Percentiles rank a stretch among this genome's conserved stretches.
These are phyloP conservation scores for Malurus splendens DNA, from an alignment of 2,797 vertebrate species.

Conservation along the genomic window DNA sequence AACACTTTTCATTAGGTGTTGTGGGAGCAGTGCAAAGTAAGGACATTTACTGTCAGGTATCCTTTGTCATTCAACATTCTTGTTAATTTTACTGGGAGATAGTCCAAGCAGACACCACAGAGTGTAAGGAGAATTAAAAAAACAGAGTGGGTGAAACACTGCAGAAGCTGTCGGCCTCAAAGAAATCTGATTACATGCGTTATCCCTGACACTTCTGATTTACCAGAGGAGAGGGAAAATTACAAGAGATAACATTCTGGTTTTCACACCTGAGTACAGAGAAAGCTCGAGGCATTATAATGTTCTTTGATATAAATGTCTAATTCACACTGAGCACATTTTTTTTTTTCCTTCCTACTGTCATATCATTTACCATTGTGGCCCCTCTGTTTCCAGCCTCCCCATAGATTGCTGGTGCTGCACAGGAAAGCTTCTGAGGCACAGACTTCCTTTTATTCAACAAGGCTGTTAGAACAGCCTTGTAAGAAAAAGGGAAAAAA, in stretches of 20 bases:
- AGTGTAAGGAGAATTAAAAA: not conserved
- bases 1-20: not conserved
- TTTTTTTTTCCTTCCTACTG: not conserved
- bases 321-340: not conserved
- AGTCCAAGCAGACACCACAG: not conserved
- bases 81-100: not conserved
- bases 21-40: not conserved
- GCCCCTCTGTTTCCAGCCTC: not conserved
- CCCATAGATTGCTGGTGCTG: not conserved
- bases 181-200: constrained; percentile 29
- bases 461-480: not conserved
- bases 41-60: not conserved
- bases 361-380: not conserved
- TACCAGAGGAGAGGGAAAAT: constrained; percentile 3
- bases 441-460: not conserved
- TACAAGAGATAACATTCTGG: constrained; percentile 1
- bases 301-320: not conserved
- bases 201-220: constrained; percentile 24
- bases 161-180: not conserved
- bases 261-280: constrained; percentile 22
- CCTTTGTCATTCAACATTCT: not conserved
- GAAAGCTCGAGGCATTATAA: not conserved
- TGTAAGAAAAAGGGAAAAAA: not conserved
- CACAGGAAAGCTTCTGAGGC: not conserved
- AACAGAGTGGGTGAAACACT: not conserved